Conservation (phyloP, 2,113 vertebrate genomes). For the Alaudala cheleensis region DNA sequence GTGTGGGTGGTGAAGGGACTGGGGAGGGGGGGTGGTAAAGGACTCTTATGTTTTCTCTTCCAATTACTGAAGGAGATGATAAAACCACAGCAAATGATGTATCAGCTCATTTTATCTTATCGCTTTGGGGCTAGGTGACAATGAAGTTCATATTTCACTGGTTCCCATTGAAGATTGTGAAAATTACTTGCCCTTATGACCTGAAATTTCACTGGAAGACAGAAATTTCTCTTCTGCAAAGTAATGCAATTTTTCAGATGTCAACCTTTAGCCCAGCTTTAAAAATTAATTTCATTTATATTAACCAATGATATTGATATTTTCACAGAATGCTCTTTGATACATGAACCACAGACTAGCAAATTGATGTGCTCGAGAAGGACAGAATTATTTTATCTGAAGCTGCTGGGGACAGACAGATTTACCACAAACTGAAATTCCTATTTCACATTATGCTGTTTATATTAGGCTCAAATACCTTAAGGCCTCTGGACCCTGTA, state of each 20-base stretch:
- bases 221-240: slow-evolving; percentile 88
- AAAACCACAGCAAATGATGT: slow-evolving; percentile 88
- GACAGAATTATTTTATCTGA: slow-evolving; percentile 79
- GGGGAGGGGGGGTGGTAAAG: slow-evolving; percentile 55
- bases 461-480: slow-evolving; percentile 69
- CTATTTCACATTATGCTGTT: slow-evolving; percentile 77
- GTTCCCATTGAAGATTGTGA: slow-evolving; percentile 86
- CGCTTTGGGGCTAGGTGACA: slow-evolving; percentile 86
- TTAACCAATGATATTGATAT: slow-evolving; percentile 90
- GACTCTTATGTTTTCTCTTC: slow-evolving; percentile 83
- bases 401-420: slow-evolving; percentile 74
- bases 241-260: slow-evolving; percentile 90
- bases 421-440: slow-evolving; percentile 80
- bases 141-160: slow-evolving; percentile 91
- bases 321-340: slow-evolving; percentile 83
- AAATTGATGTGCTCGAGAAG: slow-evolving; percentile 79
- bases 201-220: slow-evolving; percentile 88
- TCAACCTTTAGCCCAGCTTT: slow-evolving; percentile 89
- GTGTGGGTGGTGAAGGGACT: slow-evolving; percentile 63
- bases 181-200: slow-evolving; percentile 88
- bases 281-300: slow-evolving; percentile 93
- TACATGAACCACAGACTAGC: slow-evolving; percentile 80
- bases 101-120: slow-evolving; percentile 90
- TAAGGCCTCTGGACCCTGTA: slow-evolving; percentile 58
- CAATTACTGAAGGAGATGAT: slow-evolving; percentile 85